Evolutionary conservation across 2,113 vertebrate species (phyloP), one percentile per base, ranked within the genome.

Genomic region (Recurvirostra avosetta): DNA sequence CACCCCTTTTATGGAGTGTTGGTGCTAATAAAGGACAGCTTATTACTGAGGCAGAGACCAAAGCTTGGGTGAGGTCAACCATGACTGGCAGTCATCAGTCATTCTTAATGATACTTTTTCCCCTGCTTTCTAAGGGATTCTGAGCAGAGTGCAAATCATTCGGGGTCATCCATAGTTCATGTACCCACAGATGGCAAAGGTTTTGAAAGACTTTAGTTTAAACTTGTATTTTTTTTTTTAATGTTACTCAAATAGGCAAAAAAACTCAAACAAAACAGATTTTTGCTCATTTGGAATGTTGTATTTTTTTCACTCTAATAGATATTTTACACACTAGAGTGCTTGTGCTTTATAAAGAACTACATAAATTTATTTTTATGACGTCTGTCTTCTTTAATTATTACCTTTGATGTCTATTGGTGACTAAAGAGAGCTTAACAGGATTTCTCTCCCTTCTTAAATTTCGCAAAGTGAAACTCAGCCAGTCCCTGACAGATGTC

Each of bases 11-110:
- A 99, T 98, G 98, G 98, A 98, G 98, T 98, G 98, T 98, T 98
- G 98, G 97, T 98, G 98, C 98, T 98, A 98, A 99, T 99, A 99
- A 99, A 98, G 98, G 98, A 94, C 98, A 98, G 98, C 98, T 99
- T 99, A 99, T 99, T 99, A 98, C 98, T 98, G 98, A 98, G 98
- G 98, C 98, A 98, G 98, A 98, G 98, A 99, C 99, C 98, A 98
- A 98, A 98, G 98, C 98, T 98, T 97, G 98, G 98, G 96, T 98
- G 98, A 99, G 98, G 98, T 99, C 98, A 99, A 98, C 98, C 98
- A 98, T 98, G 98, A 98, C 98, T 98, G 98, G 98, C 98, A 98
- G 99, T 99, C 98, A 99, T 99, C 99, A 99, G 98, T 99, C 99
- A 99, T 98, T 97, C 98, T 98, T 99, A 99, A 99, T 99, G 98